Percentiles rank a stretch among this genome's conserved stretches.
Conservation (phyloP, 1,140 invertebrate species). For the Eupristina koningsbergeri region DNA sequence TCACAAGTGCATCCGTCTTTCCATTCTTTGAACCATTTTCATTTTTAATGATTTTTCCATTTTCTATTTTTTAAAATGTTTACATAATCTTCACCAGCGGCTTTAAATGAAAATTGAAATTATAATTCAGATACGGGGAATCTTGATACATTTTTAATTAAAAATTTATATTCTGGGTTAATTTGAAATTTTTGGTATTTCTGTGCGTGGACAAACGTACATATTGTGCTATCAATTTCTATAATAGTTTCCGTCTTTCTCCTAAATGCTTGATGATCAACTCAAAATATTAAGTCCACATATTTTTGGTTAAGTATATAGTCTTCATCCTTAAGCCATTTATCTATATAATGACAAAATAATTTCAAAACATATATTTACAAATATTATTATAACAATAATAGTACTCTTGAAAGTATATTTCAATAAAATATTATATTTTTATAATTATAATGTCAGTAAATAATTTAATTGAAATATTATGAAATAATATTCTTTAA, state of each 20-base stretch:
- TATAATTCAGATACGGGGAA: background rate
- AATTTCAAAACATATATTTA: background rate
- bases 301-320: background rate
- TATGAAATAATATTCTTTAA: too few relatives aligned
- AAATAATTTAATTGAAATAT: too few relatives aligned
- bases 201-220: background rate
- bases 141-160: background rate
- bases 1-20: constrained; percentile 15
- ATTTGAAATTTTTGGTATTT: background rate
- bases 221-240: background rate
- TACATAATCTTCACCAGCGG: background rate
- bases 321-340: background rate
- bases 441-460: too few relatives aligned
- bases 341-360: background rate
- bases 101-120: background rate
- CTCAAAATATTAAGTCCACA: background rate
- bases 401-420: too few relatives aligned
- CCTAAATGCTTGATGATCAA: background rate
- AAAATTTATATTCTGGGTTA: background rate
- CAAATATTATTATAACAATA: background rate
- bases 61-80: background rate
- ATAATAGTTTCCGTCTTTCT: background rate
- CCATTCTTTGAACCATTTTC: background rate
- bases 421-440: too few relatives aligned
- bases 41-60: background rate